Conservation (phyloP, 2,797 vertebrate genomes). For the Syndactyla subalaris region DNA sequence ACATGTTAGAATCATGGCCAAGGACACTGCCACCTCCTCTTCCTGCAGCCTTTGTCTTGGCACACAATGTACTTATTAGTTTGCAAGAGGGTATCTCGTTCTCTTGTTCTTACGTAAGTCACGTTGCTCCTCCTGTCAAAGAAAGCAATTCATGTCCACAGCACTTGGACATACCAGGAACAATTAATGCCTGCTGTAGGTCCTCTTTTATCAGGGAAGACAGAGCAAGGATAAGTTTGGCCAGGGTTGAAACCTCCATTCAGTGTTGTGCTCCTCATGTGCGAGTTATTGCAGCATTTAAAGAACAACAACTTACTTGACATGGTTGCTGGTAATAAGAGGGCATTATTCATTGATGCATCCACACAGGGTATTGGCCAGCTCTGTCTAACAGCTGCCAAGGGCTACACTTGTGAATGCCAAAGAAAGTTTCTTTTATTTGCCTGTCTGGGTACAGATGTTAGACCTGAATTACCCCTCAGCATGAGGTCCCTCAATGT, state of each 20-base stretch:
- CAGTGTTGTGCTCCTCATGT: not conserved
- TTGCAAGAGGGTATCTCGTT: not conserved
- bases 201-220: not conserved
- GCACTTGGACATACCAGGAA: not conserved
- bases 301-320: slow-evolving; percentile 40
- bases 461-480: not conserved
- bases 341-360: not conserved
- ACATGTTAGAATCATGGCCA: not conserved
- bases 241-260: not conserved
- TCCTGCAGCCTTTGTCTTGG: not conserved
- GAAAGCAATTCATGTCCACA: not conserved
- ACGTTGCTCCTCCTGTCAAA: not conserved
- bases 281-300: not conserved
- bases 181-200: not conserved
- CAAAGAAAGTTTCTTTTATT: not conserved
- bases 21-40: not conserved
- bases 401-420: not conserved
- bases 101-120: not conserved
- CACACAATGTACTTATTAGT: not conserved
- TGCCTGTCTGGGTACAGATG: not conserved
- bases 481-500: not conserved
- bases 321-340: not conserved
- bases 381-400: slow-evolving; percentile 9
- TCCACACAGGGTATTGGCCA: not conserved
- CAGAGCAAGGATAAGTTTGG: not conserved